These are phyloP conservation scores for Caranx ignobilis DNA, from an alignment of 2,113 vertebrate species.

Conservation along the genomic window DNA sequence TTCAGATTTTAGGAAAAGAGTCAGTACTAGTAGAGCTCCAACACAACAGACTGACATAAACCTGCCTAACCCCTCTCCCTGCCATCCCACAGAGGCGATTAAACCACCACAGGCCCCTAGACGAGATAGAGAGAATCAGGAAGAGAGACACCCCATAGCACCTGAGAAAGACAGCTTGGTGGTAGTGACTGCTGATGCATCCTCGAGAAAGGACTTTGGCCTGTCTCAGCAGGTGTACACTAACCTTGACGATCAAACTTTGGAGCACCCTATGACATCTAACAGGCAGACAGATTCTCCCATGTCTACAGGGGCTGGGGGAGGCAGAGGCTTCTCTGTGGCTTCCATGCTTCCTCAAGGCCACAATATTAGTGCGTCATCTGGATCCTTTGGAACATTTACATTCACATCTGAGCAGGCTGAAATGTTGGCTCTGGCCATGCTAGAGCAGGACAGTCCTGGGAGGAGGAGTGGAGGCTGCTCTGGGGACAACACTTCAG, in stretches of 20 bases:
- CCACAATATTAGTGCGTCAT: constrained; percentile 81
- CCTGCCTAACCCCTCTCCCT: constrained; percentile 45
- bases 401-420: constrained; percentile 93
- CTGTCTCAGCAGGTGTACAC: constrained; percentile 86
- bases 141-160: constrained; percentile 48
- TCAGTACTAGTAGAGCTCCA: constrained; percentile 44
- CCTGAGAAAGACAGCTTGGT: constrained; percentile 63
- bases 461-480: constrained; percentile 82
- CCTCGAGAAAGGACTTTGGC: constrained; percentile 83
- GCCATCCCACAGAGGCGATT: constrained; percentile 54
- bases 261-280: constrained; percentile 81
- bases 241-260: constrained; percentile 87
- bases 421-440: constrained; percentile 94
- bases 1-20: constrained; percentile 73
- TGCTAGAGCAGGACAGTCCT: constrained; percentile 93
- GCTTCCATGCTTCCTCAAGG: constrained; percentile 95
- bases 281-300: constrained; percentile 92
- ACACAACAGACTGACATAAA: constrained; percentile 56
- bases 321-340: constrained; percentile 93
- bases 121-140: constrained; percentile 53
- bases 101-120: constrained; percentile 58
- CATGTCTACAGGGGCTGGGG: constrained; percentile 88
- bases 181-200: constrained; percentile 73
- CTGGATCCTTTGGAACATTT: constrained; percentile 87
- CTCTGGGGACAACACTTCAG: constrained; percentile 70